Evolutionary conservation across 2,113 vertebrate species (phyloP).

Genomic region (Falcunculus frontatus): DNA sequence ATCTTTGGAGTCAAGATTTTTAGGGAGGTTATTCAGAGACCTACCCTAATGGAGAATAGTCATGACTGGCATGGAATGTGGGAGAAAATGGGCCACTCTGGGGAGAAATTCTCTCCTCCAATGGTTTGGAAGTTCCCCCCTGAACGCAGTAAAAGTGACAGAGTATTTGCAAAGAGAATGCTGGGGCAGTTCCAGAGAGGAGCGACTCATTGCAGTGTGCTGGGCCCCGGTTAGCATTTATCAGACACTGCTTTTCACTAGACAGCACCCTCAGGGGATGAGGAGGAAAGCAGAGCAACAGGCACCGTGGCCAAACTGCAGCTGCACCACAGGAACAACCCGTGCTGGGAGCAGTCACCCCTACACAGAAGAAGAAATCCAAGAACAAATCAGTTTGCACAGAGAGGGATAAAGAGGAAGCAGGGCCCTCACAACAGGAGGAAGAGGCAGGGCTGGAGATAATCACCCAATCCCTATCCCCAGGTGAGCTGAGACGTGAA

Average conservation of each 20-base stretch:
- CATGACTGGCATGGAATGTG: neutral
- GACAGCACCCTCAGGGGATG: neutral
- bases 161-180: neutral
- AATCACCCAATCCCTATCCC: neutral
- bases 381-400: neutral
- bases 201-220: neutral
- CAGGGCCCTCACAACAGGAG: neutral
- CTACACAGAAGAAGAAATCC: neutral
- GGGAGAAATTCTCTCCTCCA: neutral
- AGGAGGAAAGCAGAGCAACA: neutral
- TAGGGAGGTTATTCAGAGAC: neutral
- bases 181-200: neutral
- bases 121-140: neutral
- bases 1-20: neutral
- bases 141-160: neutral
- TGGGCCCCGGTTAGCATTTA: neutral
- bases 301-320: neutral
- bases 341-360: fast-evolving
- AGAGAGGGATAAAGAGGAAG: neutral
- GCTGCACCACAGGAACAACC: neutral
- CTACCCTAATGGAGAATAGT: neutral
- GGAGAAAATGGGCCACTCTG: neutral
- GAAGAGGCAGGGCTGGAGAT: neutral
- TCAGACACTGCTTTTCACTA: neutral
- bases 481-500: neutral